Evolutionary conservation across 2,888 invertebrate species (phyloP).

Genomic region (Aethes cnicana): DNA sequence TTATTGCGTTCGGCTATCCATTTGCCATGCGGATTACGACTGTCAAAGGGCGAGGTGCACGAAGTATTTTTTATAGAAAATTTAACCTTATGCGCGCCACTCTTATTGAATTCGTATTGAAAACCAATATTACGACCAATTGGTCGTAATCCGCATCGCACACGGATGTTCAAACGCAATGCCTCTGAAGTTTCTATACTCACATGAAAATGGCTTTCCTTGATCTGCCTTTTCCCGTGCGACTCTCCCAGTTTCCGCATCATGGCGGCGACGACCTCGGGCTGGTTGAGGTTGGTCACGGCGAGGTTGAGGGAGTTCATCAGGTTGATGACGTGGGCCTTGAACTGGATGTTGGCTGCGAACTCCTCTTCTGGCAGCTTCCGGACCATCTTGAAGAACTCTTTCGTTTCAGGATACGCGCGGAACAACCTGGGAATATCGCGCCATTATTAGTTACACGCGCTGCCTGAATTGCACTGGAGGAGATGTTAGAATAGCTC

Average conservation of each 20-base stretch:
- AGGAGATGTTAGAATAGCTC: no score
- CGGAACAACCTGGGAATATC: conserved; percentile 59
- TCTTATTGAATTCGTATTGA: no score
- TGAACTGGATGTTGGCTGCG: conserved; percentile 66
- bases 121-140: no score
- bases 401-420: conserved; percentile 63
- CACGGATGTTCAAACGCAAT: no score
- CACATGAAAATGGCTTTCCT: conserved; percentile 64
- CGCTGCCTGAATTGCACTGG: no score
- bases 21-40: no score
- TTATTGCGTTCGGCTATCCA: no score
- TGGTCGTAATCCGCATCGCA: no score
- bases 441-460: no score
- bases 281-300: conserved; percentile 65
- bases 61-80: no score
- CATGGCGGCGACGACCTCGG: conserved; percentile 69
- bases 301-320: conserved; percentile 69
- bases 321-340: conserved; percentile 73
- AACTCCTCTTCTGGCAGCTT: conserved; percentile 63
- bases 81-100: no score
- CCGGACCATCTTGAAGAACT: conserved; percentile 69
- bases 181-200: conserved; percentile 41
- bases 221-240: conserved; percentile 61
- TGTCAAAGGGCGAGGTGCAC: no score
- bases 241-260: conserved; percentile 73